A percentile compares a stretch with the other conserved stretches of the same genome.
Evolutionary conservation across 2,113 vertebrate species (phyloP).

Genomic region (Athene noctua): DNA sequence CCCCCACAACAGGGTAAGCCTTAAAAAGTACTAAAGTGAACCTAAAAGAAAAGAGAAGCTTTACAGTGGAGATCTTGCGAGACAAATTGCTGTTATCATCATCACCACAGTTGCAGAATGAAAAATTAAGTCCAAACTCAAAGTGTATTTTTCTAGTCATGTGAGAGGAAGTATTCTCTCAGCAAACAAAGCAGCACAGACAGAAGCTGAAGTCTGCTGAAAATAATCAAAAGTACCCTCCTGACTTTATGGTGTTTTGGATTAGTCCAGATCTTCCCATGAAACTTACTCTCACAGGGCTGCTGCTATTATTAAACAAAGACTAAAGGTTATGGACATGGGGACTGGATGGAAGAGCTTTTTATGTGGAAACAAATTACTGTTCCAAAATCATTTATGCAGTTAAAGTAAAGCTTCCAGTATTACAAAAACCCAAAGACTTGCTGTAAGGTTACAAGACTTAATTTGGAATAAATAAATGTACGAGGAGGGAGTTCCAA

Average conservation of each 20-base stretch:
- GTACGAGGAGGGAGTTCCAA: background rate
- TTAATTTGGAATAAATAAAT: background rate
- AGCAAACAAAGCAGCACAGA: background rate
- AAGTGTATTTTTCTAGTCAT: background rate
- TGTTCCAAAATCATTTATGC: background rate
- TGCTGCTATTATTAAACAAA: background rate
- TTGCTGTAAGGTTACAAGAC: background rate
- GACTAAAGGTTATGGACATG: background rate
- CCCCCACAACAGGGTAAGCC: background rate
- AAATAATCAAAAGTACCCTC: background rate
- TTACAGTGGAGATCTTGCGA: background rate
- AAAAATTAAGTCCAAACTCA: background rate
- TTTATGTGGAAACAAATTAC: background rate
- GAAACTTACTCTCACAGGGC: background rate
- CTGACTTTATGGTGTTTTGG: background rate
- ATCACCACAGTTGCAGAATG: background rate
- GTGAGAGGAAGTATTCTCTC: background rate
- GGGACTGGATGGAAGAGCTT: background rate
- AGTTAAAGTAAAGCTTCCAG: background rate
- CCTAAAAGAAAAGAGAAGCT: background rate
- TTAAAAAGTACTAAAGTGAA: background rate
- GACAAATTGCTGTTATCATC: background rate
- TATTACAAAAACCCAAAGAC: background rate
- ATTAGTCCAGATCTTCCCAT: background rate
- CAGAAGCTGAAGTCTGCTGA: background rate